phyloP scores from a whole-genome alignment of 2,797 vertebrate genomes.

The Halcyon leucocephala region DNA sequence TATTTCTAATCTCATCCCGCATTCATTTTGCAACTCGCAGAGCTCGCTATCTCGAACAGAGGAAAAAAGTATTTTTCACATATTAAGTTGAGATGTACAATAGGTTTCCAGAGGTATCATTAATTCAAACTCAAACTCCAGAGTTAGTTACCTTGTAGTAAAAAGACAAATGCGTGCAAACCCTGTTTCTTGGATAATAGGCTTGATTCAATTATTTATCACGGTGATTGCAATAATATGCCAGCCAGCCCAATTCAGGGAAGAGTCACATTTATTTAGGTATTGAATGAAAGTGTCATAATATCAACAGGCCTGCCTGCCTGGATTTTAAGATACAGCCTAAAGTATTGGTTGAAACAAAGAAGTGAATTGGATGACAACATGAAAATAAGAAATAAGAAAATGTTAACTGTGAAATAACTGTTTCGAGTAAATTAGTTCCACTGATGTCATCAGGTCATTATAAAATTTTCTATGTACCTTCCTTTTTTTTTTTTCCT shows the following conservation, averaged over 20 bases:
- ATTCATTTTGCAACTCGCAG: slow-evolving; percentile 13
- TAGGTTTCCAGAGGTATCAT: slow-evolving; percentile 2
- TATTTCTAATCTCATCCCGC: not conserved
- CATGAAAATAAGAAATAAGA: slow-evolving; percentile 10
- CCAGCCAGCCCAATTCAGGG: not conserved
- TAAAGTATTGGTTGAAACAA: slow-evolving; percentile 10
- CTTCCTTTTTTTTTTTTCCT: not conserved
- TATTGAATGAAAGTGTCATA: slow-evolving; percentile 11
- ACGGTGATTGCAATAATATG: not conserved
- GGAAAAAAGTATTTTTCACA: not conserved
- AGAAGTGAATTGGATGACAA: not conserved
- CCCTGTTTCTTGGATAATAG: not conserved
- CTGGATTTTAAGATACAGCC: not conserved
- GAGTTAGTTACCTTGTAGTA: not conserved
- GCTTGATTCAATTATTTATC: slow-evolving; percentile 20
- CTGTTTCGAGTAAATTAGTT: slow-evolving; percentile 36
- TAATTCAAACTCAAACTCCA: slow-evolving; percentile 4
- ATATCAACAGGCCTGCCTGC: not conserved
- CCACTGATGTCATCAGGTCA: not conserved
- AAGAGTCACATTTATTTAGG: not conserved
- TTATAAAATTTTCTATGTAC: not conserved
- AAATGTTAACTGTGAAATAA: slow-evolving; percentile 37
- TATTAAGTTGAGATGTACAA: not conserved
- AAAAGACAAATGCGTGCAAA: slow-evolving; percentile 10
- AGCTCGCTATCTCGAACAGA: not conserved